Evolutionary conservation across 2,797 vertebrate species (phyloP).

Genomic region (Channallabes apus): DNA sequence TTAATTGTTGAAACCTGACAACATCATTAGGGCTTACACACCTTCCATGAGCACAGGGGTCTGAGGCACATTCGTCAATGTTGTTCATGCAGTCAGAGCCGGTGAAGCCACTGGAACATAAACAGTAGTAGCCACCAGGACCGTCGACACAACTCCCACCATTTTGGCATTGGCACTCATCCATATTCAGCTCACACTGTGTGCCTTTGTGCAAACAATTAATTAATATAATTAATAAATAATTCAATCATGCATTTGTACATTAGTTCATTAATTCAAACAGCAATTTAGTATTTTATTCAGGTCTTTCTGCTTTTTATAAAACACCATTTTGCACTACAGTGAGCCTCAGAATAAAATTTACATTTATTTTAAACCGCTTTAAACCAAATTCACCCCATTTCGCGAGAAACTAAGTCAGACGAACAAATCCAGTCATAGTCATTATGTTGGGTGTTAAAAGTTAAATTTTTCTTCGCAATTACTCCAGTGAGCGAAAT

Average conservation of each 20-base stretch:
- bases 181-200: conserved; percentile 73
- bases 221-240: neutral
- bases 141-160: conserved; percentile 75
- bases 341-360: neutral
- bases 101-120: conserved; percentile 74
- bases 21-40: conserved; percentile 51
- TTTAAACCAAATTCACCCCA: neutral
- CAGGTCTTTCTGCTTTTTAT: neutral
- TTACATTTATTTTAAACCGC: neutral
- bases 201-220: conserved; percentile 65
- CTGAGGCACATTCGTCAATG: conserved; percentile 78
- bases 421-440: neutral
- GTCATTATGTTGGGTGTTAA: neutral
- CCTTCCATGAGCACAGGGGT: conserved; percentile 84
- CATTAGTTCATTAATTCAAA: neutral
- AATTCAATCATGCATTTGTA: neutral
- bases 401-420: neutral
- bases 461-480: neutral
- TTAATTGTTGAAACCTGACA: too few species aligned
- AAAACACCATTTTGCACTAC: neutral
- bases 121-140: conserved; percentile 72
- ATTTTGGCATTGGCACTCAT: conserved; percentile 81
- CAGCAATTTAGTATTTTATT: neutral
- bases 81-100: conserved; percentile 76
- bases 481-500: neutral